Conservation (phyloP, 2,113 vertebrate genomes). For the Falcunculus frontatus region DNA sequence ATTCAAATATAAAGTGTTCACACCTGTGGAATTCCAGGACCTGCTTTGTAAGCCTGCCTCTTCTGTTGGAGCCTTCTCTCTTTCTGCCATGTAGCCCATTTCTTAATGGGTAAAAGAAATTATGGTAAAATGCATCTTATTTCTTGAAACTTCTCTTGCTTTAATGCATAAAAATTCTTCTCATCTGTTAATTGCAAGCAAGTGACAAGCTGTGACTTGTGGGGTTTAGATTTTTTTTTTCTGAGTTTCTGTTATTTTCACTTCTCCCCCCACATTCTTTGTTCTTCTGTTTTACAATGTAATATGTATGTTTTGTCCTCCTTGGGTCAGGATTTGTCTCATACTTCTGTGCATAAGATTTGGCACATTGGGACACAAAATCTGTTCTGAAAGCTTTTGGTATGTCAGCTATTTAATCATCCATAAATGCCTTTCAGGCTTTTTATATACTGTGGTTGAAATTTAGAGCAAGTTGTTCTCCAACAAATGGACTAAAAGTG, state of each 20-base stretch:
- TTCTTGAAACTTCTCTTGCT: not conserved
- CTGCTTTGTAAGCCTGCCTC: not conserved
- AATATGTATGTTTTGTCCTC: not conserved
- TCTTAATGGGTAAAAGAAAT: not conserved
- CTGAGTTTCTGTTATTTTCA: not conserved
- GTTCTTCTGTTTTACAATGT: not conserved
- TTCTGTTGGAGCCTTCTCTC: not conserved
- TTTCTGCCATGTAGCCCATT: not conserved
- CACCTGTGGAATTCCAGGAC: not conserved
- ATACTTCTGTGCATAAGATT: not conserved
- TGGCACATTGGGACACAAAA: not conserved
- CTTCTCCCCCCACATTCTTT: not conserved
- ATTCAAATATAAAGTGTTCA: not conserved
- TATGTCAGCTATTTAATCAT: not conserved
- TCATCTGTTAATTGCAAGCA: not conserved
- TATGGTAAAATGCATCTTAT: accelerated
- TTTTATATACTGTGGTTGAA: not conserved
- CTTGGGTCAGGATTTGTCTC: not conserved
- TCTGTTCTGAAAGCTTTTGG: not conserved
- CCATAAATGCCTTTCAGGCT: not conserved
- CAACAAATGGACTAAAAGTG: not conserved
- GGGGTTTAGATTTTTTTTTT: not conserved
- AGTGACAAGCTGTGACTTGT: not conserved
- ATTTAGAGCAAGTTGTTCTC: not conserved
- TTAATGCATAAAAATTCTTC: not conserved